These are phyloP conservation scores for Fukomys damarensis DNA, from an alignment of 2,113 vertebrate genomes.

Conservation along the genomic window DNA sequence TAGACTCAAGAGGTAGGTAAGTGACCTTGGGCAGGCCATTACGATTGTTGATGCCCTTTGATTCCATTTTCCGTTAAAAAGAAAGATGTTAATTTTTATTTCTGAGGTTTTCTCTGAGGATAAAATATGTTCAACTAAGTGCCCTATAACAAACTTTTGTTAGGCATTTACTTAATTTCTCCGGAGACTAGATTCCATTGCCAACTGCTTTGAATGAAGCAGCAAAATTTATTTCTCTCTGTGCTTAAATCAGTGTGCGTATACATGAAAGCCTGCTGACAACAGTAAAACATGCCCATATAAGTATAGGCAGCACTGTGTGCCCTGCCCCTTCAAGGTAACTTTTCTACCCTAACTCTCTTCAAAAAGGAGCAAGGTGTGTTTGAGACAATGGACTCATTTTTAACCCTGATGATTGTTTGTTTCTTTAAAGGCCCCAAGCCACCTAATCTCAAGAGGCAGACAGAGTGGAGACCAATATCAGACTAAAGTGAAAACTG, in stretches of 20 bases:
- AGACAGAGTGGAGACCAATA: not conserved
- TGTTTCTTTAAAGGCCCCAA: not conserved
- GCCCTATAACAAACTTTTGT: not conserved
- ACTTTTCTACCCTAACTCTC: not conserved
- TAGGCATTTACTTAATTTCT: conserved; percentile 25
- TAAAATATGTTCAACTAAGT: conserved; percentile 44
- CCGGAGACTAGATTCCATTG: conserved; percentile 6
- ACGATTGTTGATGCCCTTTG: not conserved
- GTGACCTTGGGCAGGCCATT: not conserved
- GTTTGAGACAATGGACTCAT: not conserved
- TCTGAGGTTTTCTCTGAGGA: conserved; percentile 43
- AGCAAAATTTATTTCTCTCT: not conserved
- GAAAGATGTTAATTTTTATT: not conserved
- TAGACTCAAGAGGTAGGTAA: not conserved
- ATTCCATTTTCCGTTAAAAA: not conserved
- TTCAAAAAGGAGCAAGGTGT: not conserved
- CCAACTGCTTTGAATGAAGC: not conserved
- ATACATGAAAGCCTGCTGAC: not conserved
- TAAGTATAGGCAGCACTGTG: not conserved
- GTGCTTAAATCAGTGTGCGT: not conserved
- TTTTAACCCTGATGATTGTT: conserved; percentile 8
- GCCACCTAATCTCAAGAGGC: not conserved
- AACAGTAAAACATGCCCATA: not conserved
- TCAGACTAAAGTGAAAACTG: not conserved
- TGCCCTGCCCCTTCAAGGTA: not conserved